These are phyloP conservation scores for Rhinopomastus cyanomelas DNA, from an alignment of 2,113 vertebrate genomes.

Conservation along the genomic window DNA sequence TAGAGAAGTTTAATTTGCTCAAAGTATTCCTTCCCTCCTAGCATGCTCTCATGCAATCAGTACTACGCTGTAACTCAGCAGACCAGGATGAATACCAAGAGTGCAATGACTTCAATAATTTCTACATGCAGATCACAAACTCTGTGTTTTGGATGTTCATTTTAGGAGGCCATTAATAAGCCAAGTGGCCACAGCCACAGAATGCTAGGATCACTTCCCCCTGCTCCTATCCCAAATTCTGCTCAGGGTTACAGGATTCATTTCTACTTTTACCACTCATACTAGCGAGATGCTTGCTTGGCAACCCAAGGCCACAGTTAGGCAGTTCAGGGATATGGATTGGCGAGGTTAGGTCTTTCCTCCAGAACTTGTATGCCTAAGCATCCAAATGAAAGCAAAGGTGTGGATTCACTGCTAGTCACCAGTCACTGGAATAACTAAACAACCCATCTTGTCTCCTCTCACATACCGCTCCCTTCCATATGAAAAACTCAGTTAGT, in stretches of 20 bases:
- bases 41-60: neutral
- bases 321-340: neutral
- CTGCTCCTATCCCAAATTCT: neutral
- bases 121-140: neutral
- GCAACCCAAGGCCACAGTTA: neutral
- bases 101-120: neutral
- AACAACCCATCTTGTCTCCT: neutral
- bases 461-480: neutral
- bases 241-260: neutral
- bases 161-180: neutral
- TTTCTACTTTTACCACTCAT: neutral
- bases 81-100: neutral
- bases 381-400: neutral
- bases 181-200: neutral
- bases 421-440: neutral
- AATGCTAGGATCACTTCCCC: neutral
- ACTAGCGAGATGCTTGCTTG: neutral
- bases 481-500: neutral
- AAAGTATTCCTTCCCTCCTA: constrained; percentile 29
- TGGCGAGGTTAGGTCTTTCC: neutral
- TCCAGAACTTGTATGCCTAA: neutral
- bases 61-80: neutral
- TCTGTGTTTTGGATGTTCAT: neutral
- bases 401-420: neutral
- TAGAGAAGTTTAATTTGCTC: constrained; percentile 50